Conservation (phyloP, 2,797 vertebrate genomes). For the Argyrosomus regius region DNA sequence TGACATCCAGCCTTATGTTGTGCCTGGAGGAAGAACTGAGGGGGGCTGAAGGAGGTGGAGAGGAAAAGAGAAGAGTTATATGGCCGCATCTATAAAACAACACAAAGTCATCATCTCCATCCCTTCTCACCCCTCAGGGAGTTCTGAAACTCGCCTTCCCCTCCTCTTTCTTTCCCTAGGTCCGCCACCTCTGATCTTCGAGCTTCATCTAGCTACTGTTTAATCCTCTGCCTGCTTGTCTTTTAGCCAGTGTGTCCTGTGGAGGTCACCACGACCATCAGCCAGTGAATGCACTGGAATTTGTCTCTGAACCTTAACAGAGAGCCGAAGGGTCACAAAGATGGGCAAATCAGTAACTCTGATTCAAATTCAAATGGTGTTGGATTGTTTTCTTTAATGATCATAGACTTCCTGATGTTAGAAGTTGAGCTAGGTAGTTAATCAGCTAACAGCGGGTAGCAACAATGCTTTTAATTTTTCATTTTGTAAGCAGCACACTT, state of each 20-base stretch:
- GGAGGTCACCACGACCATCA: neutral
- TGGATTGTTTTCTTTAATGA: neutral
- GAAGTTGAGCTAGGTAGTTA: neutral
- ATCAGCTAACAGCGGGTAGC: too few relatives aligned
- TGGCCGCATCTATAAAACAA: constrained; percentile 59
- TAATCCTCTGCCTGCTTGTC: constrained; percentile 46
- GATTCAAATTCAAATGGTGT: neutral
- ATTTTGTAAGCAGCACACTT: too few relatives aligned
- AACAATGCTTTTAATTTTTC: neutral
- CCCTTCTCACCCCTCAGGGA: constrained; percentile 37
- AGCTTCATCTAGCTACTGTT: constrained; percentile 34
- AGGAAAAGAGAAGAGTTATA: constrained; percentile 30
- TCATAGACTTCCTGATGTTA: neutral
- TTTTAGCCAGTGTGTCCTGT: neutral
- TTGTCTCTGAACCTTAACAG: neutral
- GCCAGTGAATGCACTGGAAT: neutral
- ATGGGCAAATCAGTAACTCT: neutral
- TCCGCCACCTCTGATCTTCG: constrained; percentile 50
- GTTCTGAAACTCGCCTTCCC: neutral
- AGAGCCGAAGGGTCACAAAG: neutral
- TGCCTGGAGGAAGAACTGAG: constrained; percentile 44
- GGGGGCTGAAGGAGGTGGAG: neutral
- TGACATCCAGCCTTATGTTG: constrained; percentile 63
- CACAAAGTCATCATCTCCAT: constrained; percentile 36
- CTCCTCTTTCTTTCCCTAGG: constrained; percentile 26